Evolutionary conservation across 2,888 invertebrate species (phyloP).

Genomic region (Agrochola circellaris): DNA sequence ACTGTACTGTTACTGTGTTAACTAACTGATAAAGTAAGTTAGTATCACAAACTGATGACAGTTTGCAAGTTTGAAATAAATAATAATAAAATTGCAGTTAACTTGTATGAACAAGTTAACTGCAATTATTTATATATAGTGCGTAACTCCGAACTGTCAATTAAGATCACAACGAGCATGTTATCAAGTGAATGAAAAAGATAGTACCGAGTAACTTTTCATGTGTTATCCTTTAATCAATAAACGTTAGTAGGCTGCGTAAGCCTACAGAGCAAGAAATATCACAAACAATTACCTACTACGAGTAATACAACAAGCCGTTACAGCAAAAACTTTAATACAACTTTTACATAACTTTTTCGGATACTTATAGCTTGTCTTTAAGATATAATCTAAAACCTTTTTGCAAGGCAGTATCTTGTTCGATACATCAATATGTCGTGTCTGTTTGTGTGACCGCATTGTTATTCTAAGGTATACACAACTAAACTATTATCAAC

Average conservation of each 20-base stretch:
- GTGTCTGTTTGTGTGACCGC: neutral
- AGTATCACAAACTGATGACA: conserved; percentile 36
- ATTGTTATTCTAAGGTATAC: neutral
- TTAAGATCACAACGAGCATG: conserved; percentile 1
- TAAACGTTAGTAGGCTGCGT: neutral
- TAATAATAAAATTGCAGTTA: no score
- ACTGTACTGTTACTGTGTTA: no score
- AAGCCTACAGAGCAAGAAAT: neutral
- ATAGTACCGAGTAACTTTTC: neutral
- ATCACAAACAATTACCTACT: neutral
- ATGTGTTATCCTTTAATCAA: conserved; percentile 16
- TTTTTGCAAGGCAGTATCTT: conserved; percentile 2
- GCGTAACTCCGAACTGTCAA: conserved; percentile 27
- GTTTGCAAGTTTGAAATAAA: no score
- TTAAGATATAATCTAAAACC: neutral
- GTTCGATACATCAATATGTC: neutral
- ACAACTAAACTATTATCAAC: neutral
- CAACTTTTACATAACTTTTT: neutral
- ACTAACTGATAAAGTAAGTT: conserved; percentile 11
- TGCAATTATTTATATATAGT: conserved; percentile 13
- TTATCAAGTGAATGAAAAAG: neutral
- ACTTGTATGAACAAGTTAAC: no score
- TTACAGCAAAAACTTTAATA: neutral
- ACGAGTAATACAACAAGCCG: neutral
- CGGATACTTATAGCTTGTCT: neutral